Evolutionary conservation across 2,888 invertebrate species (phyloP).

Genomic region (Norana najaformis): DNA sequence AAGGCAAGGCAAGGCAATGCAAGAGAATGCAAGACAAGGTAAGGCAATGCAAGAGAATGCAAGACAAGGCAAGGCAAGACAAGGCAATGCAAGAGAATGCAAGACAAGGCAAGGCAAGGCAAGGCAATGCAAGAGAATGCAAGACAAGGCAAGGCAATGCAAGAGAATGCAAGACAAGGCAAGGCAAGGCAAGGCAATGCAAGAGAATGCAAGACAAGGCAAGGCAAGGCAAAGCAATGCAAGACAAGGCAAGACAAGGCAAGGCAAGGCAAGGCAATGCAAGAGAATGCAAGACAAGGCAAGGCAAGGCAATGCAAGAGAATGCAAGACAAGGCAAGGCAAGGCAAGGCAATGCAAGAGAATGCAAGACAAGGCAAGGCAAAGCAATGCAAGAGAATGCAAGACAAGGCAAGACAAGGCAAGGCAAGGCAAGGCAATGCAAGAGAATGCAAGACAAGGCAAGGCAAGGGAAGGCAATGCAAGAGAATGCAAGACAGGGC

Average conservation of each 20-base stretch:
- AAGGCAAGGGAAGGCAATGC: neutral
- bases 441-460: neutral
- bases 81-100: neutral
- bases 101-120: neutral
- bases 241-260: neutral
- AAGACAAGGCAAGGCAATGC: too few relatives aligned
- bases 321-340: neutral
- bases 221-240: neutral
- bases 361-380: too few relatives aligned
- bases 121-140: neutral
- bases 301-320: too few relatives aligned
- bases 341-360: too few relatives aligned
- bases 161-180: neutral
- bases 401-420: neutral
- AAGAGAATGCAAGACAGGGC: too few relatives aligned
- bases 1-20: neutral
- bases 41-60: too few relatives aligned
- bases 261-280: neutral
- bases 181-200: neutral
- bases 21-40: neutral
- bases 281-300: neutral
- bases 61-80: too few relatives aligned
- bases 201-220: too few relatives aligned
- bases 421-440: too few relatives aligned
- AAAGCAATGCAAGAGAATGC: neutral